These are phyloP conservation scores for Eristalis arbustorum DNA, from an alignment of 2,888 invertebrate genomes.

Conservation along the genomic window DNA sequence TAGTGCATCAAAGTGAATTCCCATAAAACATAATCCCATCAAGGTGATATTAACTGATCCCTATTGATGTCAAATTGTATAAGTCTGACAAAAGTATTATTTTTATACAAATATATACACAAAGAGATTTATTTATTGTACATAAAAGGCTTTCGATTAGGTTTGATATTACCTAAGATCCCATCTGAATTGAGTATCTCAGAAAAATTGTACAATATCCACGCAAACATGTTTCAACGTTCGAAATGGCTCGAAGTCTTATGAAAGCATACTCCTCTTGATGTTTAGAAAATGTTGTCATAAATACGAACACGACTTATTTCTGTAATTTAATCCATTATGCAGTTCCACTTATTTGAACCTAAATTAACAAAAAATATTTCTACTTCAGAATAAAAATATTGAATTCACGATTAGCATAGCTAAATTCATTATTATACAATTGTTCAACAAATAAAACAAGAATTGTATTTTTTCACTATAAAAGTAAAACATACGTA, in stretches of 20 bases:
- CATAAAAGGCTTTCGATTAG: not conserved
- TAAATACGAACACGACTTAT: not conserved
- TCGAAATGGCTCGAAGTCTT: not conserved
- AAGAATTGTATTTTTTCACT: constrained; percentile 3
- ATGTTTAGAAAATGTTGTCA: not conserved
- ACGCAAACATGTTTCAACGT: not conserved
- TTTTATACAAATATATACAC: constrained; percentile 7
- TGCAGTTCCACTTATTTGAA: constrained; percentile 7
- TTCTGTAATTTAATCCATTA: not conserved
- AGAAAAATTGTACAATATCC: not conserved
- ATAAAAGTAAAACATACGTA: not conserved
- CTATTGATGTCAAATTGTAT: constrained; percentile 17
- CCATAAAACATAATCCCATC: not conserved
- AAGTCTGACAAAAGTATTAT: constrained; percentile 48
- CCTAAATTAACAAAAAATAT: not conserved
- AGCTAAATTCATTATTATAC: constrained; percentile 20
- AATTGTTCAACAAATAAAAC: constrained; percentile 9
- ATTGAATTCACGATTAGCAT: constrained; percentile 21
- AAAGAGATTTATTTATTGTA: not conserved
- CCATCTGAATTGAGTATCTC: not conserved
- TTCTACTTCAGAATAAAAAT: constrained; percentile 1
- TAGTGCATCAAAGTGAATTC: not conserved
- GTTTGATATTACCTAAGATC: not conserved
- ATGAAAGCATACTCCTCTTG: not conserved
- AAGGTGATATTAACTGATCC: not conserved